A percentile compares a stretch with the other conserved stretches of the same genome.
These are phyloP conservation scores for Plecotus auritus DNA, from an alignment of 2,113 vertebrate genomes.

Conservation along the genomic window DNA sequence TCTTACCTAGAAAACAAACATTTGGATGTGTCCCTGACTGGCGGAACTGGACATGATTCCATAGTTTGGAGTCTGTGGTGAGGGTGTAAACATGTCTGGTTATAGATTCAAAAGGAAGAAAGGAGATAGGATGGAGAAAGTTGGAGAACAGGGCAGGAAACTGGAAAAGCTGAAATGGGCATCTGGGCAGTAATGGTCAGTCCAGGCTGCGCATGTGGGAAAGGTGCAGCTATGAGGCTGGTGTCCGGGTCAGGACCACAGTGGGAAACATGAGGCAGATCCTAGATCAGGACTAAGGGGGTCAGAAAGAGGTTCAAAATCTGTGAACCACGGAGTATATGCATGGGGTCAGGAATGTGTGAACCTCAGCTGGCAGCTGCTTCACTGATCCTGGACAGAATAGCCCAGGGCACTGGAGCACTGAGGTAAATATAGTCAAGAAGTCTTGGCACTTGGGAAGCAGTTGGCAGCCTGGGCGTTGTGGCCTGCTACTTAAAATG, in stretches of 20 bases:
- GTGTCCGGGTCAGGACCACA: neutral
- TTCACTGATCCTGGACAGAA: neutral
- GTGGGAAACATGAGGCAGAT: neutral
- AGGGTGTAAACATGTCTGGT: neutral
- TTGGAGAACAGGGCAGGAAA: neutral
- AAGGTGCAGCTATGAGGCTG: rapidly evolving
- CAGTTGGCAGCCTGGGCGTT: neutral
- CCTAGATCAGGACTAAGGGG: neutral
- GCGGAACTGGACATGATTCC: neutral
- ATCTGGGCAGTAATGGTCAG: neutral
- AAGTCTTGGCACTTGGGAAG: neutral
- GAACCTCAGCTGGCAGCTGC: neutral
- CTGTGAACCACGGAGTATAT: neutral
- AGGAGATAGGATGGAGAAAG: neutral
- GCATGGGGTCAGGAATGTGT: neutral
- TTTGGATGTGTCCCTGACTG: neutral
- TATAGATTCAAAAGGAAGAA: neutral
- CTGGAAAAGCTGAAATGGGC: too few relatives aligned
- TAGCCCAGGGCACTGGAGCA: neutral
- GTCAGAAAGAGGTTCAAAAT: neutral
- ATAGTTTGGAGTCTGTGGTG: neutral
- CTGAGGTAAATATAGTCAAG: neutral
- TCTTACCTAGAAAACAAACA: neutral
- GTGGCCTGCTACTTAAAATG: slow-evolving; percentile 10
- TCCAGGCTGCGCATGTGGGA: neutral